Percentiles rank a stretch among this genome's conserved stretches.
Evolutionary conservation across 2,888 invertebrate species (phyloP).

Genomic region (Eupithecia vulgata): DNA sequence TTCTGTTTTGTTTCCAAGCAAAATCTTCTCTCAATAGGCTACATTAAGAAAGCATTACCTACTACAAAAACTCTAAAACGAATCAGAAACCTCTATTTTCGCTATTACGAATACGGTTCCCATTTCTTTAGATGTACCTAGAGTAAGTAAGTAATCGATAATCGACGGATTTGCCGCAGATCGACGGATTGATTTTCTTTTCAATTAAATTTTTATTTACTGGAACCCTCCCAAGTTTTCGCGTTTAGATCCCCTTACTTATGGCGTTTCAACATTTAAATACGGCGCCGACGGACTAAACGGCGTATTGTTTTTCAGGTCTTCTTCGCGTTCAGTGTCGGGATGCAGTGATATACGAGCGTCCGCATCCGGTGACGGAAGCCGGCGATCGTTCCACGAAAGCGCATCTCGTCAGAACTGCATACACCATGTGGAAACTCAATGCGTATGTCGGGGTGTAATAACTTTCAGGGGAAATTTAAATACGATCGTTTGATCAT

Average conservation of each 20-base stretch:
- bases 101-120: neutral
- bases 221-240: too few relatives aligned
- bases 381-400: slow-evolving; percentile 47
- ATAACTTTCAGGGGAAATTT: neutral
- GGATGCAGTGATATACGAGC: slow-evolving; percentile 55
- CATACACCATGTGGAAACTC: slow-evolving; percentile 56
- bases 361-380: slow-evolving; percentile 43
- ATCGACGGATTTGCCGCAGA: too few relatives aligned
- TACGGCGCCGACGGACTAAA: neutral
- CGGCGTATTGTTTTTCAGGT: slow-evolving; percentile 41
- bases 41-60: neutral
- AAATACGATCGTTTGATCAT: neutral
- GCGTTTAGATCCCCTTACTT: neutral
- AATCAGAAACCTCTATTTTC: neutral
- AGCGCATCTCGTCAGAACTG: slow-evolving; percentile 50
- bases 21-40: too few relatives aligned
- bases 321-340: slow-evolving; percentile 57
- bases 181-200: too few relatives aligned
- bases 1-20: too few relatives aligned
- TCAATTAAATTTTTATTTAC: too few relatives aligned
- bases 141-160: too few relatives aligned
- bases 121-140: neutral
- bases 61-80: too few relatives aligned
- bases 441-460: slow-evolving; percentile 50
- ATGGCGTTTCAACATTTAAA: neutral